Percentiles rank a stretch among this genome's conserved stretches.
phyloP scores from a whole-genome alignment of 2,888 invertebrate species.

The Agrochola macilenta region DNA sequence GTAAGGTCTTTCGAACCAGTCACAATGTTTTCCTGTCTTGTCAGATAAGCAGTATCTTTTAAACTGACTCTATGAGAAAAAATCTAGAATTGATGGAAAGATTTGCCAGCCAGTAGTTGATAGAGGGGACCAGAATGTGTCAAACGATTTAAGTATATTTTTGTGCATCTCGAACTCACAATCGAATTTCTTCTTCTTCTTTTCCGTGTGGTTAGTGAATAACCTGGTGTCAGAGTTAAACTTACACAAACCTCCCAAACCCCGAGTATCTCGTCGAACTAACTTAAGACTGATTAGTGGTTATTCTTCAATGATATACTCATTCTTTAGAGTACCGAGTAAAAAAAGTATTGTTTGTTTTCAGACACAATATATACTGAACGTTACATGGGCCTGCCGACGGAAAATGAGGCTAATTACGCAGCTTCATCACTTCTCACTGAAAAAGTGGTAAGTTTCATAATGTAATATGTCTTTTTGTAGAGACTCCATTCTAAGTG shows the following conservation, averaged over 20 bases:
- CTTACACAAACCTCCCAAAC: no score
- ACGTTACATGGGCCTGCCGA: conserved; percentile 97
- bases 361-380: conserved; percentile 99
- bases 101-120: not conserved
- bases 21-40: no score
- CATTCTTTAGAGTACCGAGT: no score
- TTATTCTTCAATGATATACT: not conserved
- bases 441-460: conserved; percentile 82
- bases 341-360: not conserved
- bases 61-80: not conserved
- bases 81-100: not conserved
- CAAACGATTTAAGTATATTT: not conserved
- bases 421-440: conserved; percentile 94
- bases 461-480: no score
- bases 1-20: not conserved
- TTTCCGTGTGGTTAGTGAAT: no score
- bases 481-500: no score
- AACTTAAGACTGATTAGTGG: no score
- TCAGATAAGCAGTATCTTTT: no score
- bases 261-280: no score
- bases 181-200: no score
- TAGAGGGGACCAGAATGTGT: not conserved
- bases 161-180: no score
- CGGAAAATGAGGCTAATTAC: conserved; percentile 94
- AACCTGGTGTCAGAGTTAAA: no score